Evolutionary conservation across 2,888 invertebrate species (phyloP).

Genomic region (Orthosia gothica): DNA sequence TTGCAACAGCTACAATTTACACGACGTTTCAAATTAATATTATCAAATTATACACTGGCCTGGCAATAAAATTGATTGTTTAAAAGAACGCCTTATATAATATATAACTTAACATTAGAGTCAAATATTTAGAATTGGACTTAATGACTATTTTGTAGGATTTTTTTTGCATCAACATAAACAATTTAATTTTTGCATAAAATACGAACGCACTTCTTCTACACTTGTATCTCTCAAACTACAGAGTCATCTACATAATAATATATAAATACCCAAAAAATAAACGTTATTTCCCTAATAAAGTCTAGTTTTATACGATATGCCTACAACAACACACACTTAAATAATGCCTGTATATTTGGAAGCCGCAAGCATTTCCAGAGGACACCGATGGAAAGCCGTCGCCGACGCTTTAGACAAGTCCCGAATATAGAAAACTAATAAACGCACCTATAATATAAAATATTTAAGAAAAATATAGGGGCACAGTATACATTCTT

Average conservation of each 20-base stretch:
- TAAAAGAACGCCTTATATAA: background rate
- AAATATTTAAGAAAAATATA: no score
- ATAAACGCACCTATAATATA: no score
- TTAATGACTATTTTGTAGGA: rapidly evolving
- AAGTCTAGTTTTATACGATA: background rate
- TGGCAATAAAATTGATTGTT: background rate
- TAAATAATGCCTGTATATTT: background rate
- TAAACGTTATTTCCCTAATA: no score
- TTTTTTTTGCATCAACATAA: background rate
- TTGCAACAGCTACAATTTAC: background rate
- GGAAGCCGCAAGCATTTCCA: background rate
- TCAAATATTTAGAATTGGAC: background rate
- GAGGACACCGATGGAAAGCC: background rate
- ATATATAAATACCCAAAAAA: background rate
- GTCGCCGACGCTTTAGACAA: background rate
- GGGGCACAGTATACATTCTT: no score
- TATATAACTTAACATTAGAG: constrained; percentile 1
- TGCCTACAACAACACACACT: no score
- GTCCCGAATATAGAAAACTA: no score
- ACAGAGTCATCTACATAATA: background rate
- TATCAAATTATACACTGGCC: background rate
- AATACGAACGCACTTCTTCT: background rate
- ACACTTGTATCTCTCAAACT: background rate
- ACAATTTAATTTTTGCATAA: background rate
- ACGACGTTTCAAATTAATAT: background rate